Percentiles rank a stretch among this genome's conserved stretches.
Conservation (phyloP, 2,113 vertebrate genomes). For the Theristicus caerulescens region DNA sequence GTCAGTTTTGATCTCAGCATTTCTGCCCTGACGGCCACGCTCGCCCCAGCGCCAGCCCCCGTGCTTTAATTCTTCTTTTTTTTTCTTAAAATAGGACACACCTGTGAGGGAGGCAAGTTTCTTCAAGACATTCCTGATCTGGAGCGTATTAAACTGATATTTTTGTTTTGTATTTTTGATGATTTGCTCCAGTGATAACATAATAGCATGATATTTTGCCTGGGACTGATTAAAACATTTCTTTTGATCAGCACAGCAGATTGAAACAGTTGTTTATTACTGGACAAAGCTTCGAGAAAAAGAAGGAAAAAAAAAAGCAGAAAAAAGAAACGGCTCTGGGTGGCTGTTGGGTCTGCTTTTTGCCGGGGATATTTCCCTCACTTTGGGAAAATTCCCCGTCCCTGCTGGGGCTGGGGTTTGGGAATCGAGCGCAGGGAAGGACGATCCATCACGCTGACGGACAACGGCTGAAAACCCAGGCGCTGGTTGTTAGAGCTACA, state of each 20-base stretch:
- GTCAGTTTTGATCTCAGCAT: not conserved
- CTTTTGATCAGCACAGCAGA: slow-evolving; percentile 62
- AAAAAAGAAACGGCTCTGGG: not conserved
- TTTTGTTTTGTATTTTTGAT: slow-evolving; percentile 68
- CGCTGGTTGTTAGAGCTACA: not conserved
- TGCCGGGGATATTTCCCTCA: not conserved
- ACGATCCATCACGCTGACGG: not conserved
- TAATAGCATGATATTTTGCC: slow-evolving; percentile 60
- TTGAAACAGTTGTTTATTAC: slow-evolving; percentile 64
- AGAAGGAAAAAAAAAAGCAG: not conserved
- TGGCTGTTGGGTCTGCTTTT: not conserved
- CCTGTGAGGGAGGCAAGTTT: slow-evolving; percentile 44
- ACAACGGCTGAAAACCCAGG: not conserved
- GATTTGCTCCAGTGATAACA: slow-evolving; percentile 62
- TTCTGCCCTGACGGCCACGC: not conserved
- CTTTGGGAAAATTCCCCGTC: not conserved
- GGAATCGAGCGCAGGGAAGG: not conserved
- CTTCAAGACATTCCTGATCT: slow-evolving; percentile 53
- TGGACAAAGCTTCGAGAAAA: slow-evolving; percentile 33
- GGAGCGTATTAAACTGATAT: slow-evolving; percentile 45
- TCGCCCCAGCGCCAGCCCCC: not conserved
- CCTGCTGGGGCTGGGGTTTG: not conserved
- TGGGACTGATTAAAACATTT: slow-evolving; percentile 67
- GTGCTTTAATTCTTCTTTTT: not conserved
- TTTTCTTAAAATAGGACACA: slow-evolving; percentile 61